Evolutionary conservation across 2,113 vertebrate species (phyloP).

Genomic region (Hemichromis elongatus): DNA sequence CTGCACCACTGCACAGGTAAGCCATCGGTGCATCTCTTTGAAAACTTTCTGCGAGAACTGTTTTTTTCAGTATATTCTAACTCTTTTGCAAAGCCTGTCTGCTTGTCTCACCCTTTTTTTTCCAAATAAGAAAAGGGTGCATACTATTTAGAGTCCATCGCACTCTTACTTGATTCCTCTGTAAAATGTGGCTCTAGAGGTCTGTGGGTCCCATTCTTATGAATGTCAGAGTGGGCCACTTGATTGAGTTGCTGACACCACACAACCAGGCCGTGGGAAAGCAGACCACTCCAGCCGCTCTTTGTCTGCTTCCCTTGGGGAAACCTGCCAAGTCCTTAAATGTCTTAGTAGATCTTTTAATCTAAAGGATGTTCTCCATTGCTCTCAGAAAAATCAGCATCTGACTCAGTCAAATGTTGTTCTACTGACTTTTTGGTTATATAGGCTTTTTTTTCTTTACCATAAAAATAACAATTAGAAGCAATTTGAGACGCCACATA

Average conservation of each 20-base stretch:
- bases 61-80: background rate
- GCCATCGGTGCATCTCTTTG: background rate
- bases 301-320: slow-evolving; percentile 60
- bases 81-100: accelerated
- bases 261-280: slow-evolving; percentile 72
- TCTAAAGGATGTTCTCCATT: slow-evolving; percentile 29
- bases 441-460: background rate
- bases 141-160: background rate
- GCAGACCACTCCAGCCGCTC: slow-evolving; percentile 50
- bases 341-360: slow-evolving; percentile 52
- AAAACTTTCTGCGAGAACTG: background rate
- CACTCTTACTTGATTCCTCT: background rate
- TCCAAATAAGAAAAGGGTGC: background rate
- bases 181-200: slow-evolving; percentile 13
- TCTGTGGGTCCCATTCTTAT: slow-evolving; percentile 19
- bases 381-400: slow-evolving; percentile 37
- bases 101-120: background rate
- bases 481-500: slow-evolving; percentile 8
- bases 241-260: slow-evolving; percentile 66
- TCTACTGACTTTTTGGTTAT: slow-evolving; percentile 17
- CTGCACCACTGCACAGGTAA: slow-evolving; percentile 70
- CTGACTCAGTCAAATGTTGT: background rate
- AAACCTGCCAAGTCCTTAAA: slow-evolving; percentile 59
- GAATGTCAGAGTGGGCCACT: slow-evolving; percentile 36
- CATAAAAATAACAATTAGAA: background rate